Base-by-base conservation (phyloP, 64 coral and sea anemone species). In the Pocillopora damicornis region DNA sequence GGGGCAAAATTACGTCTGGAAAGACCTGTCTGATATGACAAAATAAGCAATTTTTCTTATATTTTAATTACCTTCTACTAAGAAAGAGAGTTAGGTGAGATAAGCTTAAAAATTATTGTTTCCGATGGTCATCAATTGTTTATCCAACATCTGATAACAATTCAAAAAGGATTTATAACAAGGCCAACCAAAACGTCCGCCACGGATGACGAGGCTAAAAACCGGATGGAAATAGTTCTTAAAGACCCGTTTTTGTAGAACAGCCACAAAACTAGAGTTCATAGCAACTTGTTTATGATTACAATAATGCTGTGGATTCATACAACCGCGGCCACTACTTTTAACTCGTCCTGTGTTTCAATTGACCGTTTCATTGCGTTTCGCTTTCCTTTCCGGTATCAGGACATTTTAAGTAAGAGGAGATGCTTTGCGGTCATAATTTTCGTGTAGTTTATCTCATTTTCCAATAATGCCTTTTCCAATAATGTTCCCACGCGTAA, bases 281-380 rank as follows among this genome's bases (percentile, higher is more conserved):
- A 13, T 14, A 18, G 30, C 30, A 30, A 30, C 0, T 30, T 25
- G 18, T 58, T 15, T 7, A 59, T 58, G 13, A 23, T 86, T 15
- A 7, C 74, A 5, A 8, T 58, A 14, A 56, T 57, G 37, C 26
- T 86, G 9, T 73, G 66, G 20, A 73, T 68, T 26, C 65, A 73
- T 37, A n/a, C 72, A 86, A 73, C 72, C 22, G 58, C 72, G 10
- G 35, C 30, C 11, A 86, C 83, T 25, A 67, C 62, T 0, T 58
- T 86, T n/a, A 86, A 68, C 68, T 74, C 74, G 58, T 86, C 20
- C 25, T 58, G 65, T 7, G 83, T 86, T 18, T 73, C 65, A 18
- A 68, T 86, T 5, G 83, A 86, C 64, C 66, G 83, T 9, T 86
- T 69, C 56, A 86, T 86, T 57, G 83, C 68, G 17, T 34, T 86